A percentile compares a stretch with the other conserved stretches of the same genome.
phyloP scores from a whole-genome alignment of 2,888 invertebrate genomes.

The Catocala fraxini region DNA sequence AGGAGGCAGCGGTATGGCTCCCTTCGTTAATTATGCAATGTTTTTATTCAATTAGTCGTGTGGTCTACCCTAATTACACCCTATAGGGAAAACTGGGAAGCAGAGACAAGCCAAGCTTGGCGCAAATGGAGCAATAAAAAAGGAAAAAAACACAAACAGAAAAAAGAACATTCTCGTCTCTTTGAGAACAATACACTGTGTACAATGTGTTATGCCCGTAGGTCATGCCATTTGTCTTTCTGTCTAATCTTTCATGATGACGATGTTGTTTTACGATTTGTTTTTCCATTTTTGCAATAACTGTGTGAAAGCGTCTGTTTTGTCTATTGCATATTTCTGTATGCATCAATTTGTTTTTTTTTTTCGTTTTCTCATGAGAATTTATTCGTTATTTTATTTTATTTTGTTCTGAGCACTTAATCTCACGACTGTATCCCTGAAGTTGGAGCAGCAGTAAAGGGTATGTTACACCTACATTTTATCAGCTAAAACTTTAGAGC shows the following conservation, averaged over 20 bases:
- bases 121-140: constrained; percentile 76
- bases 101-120: constrained; percentile 67
- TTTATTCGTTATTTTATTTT: not conserved
- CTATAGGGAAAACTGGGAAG: constrained; percentile 64
- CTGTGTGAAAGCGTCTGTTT: constrained; percentile 53
- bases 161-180: constrained; percentile 65
- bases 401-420: too few species aligned
- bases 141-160: constrained; percentile 53
- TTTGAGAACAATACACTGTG: constrained; percentile 70
- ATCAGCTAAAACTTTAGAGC: too few species aligned
- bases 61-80: constrained; percentile 78
- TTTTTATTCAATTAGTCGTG: constrained; percentile 84
- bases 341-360: constrained; percentile 27
- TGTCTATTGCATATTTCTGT: constrained; percentile 35
- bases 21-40: constrained; percentile 79
- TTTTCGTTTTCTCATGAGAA: not conserved
- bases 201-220: constrained; percentile 66
- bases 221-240: constrained; percentile 73
- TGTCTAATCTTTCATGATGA: constrained; percentile 82
- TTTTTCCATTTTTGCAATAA: constrained; percentile 68
- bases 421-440: too few species aligned
- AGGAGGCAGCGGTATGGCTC: constrained; percentile 42
- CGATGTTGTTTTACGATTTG: constrained; percentile 75
- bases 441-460: too few species aligned
- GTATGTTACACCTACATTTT: too few species aligned